A percentile compares a stretch with the other conserved stretches of the same genome.
Evolutionary conservation across 2,113 vertebrate species (phyloP).

Genomic region (Myocastor coypus): DNA sequence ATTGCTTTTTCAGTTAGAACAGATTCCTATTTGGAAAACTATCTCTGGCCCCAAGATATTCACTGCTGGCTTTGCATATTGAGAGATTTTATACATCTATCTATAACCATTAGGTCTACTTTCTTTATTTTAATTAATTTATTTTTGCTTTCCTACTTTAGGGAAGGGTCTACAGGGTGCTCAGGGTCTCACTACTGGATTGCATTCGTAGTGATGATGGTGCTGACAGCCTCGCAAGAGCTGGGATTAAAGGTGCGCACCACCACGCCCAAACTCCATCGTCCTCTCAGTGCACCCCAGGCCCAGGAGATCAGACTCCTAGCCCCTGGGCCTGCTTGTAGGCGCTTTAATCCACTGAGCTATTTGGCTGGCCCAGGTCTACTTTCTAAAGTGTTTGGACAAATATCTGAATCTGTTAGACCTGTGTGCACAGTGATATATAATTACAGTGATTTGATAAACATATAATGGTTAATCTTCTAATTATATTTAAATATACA

Average conservation of each 20-base stretch:
- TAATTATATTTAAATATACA: conserved; percentile 25
- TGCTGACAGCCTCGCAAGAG: too few relatives aligned
- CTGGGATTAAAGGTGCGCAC: too few relatives aligned
- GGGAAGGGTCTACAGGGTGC: too few relatives aligned
- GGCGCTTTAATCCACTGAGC: too few relatives aligned
- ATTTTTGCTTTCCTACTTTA: too few relatives aligned
- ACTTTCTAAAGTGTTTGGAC: not conserved
- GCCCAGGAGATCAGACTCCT: too few relatives aligned
- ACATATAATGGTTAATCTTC: not conserved
- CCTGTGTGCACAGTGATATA: not conserved
- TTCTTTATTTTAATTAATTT: too few relatives aligned
- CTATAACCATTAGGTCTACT: not conserved
- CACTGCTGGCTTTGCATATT: not conserved
- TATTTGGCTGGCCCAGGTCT: not conserved
- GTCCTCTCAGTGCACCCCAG: too few relatives aligned
- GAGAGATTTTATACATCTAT: not conserved
- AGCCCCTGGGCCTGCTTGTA: too few relatives aligned
- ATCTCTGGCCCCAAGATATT: not conserved
- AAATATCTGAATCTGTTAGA: not conserved
- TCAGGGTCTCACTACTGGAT: too few relatives aligned
- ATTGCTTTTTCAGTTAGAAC: conserved; percentile 70
- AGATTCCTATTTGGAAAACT: conserved; percentile 46
- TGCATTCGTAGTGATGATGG: too few relatives aligned
- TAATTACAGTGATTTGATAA: not conserved
- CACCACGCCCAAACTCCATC: too few relatives aligned